Evolutionary conservation across 1,140 invertebrate species (phyloP).

Genomic region (Zelostemma sp.): DNA sequence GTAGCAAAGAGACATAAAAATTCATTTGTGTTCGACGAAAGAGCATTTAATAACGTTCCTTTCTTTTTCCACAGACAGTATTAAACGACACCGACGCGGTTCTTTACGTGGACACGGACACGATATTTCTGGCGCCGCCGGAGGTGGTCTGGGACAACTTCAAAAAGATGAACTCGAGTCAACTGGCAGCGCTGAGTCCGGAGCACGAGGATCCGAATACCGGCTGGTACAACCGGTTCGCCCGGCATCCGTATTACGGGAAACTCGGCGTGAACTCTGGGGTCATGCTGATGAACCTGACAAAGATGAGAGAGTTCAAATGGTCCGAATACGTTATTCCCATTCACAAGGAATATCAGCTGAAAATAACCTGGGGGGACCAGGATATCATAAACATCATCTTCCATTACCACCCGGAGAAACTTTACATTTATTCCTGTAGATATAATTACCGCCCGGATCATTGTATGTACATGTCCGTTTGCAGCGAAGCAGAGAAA

Average conservation of each 20-base stretch:
- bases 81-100: slow-evolving; percentile 85
- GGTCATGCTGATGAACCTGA: slow-evolving; percentile 97
- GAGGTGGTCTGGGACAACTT: slow-evolving; percentile 89
- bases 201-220: slow-evolving; percentile 93
- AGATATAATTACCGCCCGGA: slow-evolving; percentile 93
- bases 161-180: slow-evolving; percentile 84
- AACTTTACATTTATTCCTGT: slow-evolving; percentile 86
- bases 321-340: slow-evolving; percentile 88
- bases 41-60: too few relatives aligned
- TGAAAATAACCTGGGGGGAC: slow-evolving; percentile 96
- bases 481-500: slow-evolving; percentile 82
- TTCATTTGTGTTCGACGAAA: too few relatives aligned
- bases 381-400: slow-evolving; percentile 98
- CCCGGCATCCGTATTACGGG: slow-evolving; percentile 94
- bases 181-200: slow-evolving; percentile 88
- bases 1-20: slow-evolving; percentile 75
- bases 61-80: slow-evolving; percentile 75
- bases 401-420: slow-evolving; percentile 91
- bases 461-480: slow-evolving; percentile 94
- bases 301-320: slow-evolving; percentile 86
- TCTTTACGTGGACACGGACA: slow-evolving; percentile 95
- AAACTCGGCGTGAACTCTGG: slow-evolving; percentile 93
- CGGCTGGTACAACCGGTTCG: slow-evolving; percentile 97
- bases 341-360: slow-evolving; percentile 87
- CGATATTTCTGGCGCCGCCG: slow-evolving; percentile 86